A percentile compares a stretch with the other conserved stretches of the same genome.
phyloP scores from a whole-genome alignment of 2,888 invertebrate genomes.

The Phymatocera aterrima region DNA sequence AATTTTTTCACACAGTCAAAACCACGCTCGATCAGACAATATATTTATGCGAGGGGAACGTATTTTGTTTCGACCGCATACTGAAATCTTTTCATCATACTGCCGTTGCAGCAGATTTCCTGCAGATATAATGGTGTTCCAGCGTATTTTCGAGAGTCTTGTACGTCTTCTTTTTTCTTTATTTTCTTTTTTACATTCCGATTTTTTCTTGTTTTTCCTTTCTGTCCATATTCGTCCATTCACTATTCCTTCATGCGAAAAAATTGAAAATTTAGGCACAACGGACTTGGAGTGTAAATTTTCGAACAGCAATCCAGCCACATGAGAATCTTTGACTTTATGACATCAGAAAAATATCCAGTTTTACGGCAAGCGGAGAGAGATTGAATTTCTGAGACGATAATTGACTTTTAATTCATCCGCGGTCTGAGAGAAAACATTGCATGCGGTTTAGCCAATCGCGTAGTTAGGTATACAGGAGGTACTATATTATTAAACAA shows the following conservation, averaged over 20 bases:
- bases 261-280: no score
- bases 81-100: background rate
- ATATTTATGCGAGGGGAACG: background rate
- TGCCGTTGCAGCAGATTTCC: background rate
- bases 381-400: no score
- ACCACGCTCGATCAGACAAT: background rate
- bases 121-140: no score
- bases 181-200: background rate
- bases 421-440: background rate
- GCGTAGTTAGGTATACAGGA: background rate
- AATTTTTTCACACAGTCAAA: background rate
- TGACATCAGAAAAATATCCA: background rate
- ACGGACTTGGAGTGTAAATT: no score
- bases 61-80: conserved; percentile 3
- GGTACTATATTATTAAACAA: background rate
- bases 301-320: no score
- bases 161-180: background rate
- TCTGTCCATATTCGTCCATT: no score
- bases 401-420: conserved; percentile 5
- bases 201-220: no score
- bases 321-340: no score
- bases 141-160: no score
- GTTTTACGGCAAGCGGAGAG: background rate
- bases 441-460: conserved; percentile 3
- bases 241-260: no score